Evolutionary conservation across 2,113 vertebrate species (phyloP).

Genomic region (Pipa parva): DNA sequence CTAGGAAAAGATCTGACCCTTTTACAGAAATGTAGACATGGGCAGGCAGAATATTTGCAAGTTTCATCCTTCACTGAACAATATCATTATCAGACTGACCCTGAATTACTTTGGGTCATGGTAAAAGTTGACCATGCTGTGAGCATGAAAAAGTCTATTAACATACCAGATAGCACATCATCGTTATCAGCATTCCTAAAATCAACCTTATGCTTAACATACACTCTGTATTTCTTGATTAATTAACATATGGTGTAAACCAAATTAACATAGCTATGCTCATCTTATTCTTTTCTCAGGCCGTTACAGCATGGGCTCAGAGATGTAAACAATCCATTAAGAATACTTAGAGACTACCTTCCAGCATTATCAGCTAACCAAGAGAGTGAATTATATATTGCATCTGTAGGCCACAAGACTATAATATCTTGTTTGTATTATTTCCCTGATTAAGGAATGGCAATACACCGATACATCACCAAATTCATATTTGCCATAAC

Average conservation of each 20-base stretch:
- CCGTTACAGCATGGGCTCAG: no score
- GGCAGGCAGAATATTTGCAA: slow-evolving; percentile 28
- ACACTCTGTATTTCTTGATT: neutral
- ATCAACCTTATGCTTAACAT: slow-evolving; percentile 27
- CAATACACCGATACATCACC: no score
- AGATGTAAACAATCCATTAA: no score
- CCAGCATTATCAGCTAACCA: no score
- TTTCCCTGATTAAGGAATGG: no score
- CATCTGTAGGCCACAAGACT: no score
- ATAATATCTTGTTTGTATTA: no score
- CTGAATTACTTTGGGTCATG: slow-evolving; percentile 42
- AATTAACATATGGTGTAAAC: neutral
- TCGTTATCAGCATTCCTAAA: slow-evolving; percentile 18
- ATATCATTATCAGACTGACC: slow-evolving; percentile 42
- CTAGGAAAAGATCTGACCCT: neutral
- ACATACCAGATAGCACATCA: slow-evolving; percentile 33
- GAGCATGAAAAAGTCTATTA: slow-evolving; percentile 42
- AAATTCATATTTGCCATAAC: no score
- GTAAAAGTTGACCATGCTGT: slow-evolving; percentile 40
- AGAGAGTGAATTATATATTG: no score
- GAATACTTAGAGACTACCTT: no score
- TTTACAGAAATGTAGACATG: slow-evolving; percentile 8
- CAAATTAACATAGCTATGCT: no score
- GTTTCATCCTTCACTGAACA: slow-evolving; percentile 36
- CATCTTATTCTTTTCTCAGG: no score